Base-by-base conservation (phyloP, 2,888 invertebrate species). In the Lasioglossum villosulum region DNA sequence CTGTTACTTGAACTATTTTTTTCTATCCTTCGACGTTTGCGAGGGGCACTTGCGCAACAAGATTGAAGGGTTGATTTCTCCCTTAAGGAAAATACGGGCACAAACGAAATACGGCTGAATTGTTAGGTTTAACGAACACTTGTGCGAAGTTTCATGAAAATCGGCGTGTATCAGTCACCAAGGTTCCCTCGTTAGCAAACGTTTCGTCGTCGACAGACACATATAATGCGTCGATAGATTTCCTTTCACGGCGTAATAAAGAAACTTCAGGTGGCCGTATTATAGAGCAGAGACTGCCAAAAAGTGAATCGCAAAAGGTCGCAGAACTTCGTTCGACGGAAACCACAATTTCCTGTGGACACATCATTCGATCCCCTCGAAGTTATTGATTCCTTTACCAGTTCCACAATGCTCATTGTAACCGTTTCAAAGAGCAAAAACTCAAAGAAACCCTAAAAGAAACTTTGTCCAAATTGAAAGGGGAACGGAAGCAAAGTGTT, bases 351-450 rank as follows among this genome's bases (percentile, higher is more conserved):
- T 78, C 70, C 75, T 48, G 75, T n/a, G 71, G 71, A 78, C 84
- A 75, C 78, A 70, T 66, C 74, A 30, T 52, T 45, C n/a, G 83
- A 83, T 83, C 74, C 66, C 37, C 23, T 16, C 70, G 42, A 4
- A 56, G 74, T 75, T 84, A 84, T 84, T 75, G 84, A 84, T 83
- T 68, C 66, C n/a, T 45, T 75, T 42, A 27, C n/a, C 30, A 10
- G 75, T 52, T 56, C 52, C 78, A 73, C 71, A 78, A 66, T 83
- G 75, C 52, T 83, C 71, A 83, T 83, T 78, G 75, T 84, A 56
- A 68, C 45, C 75, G 66, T 45, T 66, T 45, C 45, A 72, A 42
- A 71, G 63, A 16, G 52, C 45, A 27, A 19, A 71, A 71, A 42
- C 70, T 45, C 10, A 14, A 71, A 37, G 75, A 72, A 75, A 75